Base-by-base conservation (phyloP, 2,113 vertebrate species). In the Leptosomus discolor region DNA sequence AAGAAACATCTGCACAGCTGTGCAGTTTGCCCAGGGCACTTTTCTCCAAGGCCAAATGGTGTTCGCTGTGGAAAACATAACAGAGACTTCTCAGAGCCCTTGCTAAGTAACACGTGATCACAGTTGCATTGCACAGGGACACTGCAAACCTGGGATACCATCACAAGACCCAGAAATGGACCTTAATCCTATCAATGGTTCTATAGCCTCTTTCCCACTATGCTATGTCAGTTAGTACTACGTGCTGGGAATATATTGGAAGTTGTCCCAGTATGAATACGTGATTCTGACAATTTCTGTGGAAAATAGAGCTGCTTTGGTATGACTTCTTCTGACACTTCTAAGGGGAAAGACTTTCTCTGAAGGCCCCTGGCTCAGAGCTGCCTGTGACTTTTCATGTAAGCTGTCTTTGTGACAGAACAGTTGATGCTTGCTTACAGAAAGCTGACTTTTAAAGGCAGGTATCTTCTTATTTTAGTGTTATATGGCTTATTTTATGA, bases 111-210 rank as follows among this genome's bases (percentile, higher is more conserved):
- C 19, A 11, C 29, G 0, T 23, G 29, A 21, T 13, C 39, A 22
- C 20, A 12, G 6, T 30, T 84, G 17, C 16, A 5, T 26, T 34
- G 27, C 9, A 5, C 6, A 19, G 37, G 39, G 54, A 11, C 23
- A 2, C 5, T 37, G 53, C 56, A 56, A 53, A 41, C 19, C 37
- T 39, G 48, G 48, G 36, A 3, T 61, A 27, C 14, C 19, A 8
- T 8, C 27, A 4, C 2, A 23, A 53, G 26, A 57, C 22, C 26
- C 2, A 43, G 51, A 32, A 46, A 64, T 4, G 16, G 50, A 11
- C 5, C 39, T 27, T 15, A 36, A 34, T 41, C 45, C 24, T 27
- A 0, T 2, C 20, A 4, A 0, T 29, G 11, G 2, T 26, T 64
- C 56, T 78, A n/a, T 22, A 88, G 24, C 24, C 53, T 37, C 1